Percentiles rank a stretch among this genome's conserved stretches.
Evolutionary conservation across 2,113 vertebrate genomes (phyloP).

Genomic region (Aleadryas rufinucha): DNA sequence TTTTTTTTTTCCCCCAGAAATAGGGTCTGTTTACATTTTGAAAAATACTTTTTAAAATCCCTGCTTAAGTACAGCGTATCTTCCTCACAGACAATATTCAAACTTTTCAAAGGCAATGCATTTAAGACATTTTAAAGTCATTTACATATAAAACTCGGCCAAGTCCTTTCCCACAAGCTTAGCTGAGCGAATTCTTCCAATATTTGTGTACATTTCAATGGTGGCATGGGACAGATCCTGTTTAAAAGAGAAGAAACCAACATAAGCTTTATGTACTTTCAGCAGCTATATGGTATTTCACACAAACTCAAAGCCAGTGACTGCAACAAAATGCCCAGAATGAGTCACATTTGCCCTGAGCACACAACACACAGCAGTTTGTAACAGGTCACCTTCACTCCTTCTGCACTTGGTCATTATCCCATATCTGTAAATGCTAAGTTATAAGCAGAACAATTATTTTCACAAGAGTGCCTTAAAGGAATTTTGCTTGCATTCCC

Average conservation of each 20-base stretch:
- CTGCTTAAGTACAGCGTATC: background rate
- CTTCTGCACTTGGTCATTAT: background rate
- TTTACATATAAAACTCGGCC: slow-evolving; percentile 97
- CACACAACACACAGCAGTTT: background rate
- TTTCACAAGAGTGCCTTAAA: background rate
- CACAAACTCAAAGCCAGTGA: background rate
- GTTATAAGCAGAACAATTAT: background rate
- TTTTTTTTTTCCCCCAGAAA: no score
- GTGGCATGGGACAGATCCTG: slow-evolving; percentile 94
- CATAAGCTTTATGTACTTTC: background rate
- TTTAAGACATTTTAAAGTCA: background rate
- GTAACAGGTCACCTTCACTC: background rate
- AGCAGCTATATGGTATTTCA: background rate
- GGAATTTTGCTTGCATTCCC: background rate
- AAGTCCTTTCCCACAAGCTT: slow-evolving; percentile 93
- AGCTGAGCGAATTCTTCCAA: slow-evolving; percentile 87
- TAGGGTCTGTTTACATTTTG: background rate
- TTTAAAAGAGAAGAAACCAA: background rate
- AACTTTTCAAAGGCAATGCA: background rate
- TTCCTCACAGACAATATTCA: background rate
- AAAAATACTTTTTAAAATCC: background rate
- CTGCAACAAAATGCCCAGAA: background rate
- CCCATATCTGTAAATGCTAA: background rate
- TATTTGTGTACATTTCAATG: slow-evolving; percentile 93
- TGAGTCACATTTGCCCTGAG: background rate